Conservation (phyloP, 2,113 vertebrate genomes). For the Taxidea taxus region DNA sequence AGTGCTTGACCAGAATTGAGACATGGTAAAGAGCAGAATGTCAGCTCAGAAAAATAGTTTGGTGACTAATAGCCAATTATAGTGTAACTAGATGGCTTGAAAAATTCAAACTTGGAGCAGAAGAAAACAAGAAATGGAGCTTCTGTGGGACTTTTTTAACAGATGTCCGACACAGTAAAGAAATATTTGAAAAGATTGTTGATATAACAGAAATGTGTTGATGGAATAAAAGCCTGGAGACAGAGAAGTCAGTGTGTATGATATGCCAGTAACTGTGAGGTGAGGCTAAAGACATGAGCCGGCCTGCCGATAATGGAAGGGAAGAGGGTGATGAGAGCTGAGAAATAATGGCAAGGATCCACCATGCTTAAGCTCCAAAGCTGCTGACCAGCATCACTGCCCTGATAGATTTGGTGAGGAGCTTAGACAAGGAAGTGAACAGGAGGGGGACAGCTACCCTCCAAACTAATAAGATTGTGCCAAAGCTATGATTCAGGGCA, state of each 20-base stretch:
- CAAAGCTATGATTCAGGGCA: background rate
- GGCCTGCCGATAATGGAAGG: background rate
- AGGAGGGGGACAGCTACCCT: fast-evolving
- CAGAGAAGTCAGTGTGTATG: background rate
- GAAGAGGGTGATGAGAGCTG: fast-evolving
- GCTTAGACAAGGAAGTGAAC: too few relatives aligned
- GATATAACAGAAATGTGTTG: background rate
- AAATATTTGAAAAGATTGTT: background rate
- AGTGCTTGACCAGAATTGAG: background rate
- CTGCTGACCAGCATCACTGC: background rate
- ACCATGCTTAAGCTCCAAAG: background rate
- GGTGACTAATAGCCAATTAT: background rate
- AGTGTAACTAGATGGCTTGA: background rate
- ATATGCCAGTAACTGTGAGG: background rate
- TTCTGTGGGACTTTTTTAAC: background rate
- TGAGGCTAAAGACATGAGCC: background rate
- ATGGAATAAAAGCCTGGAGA: background rate
- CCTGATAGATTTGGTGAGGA: background rate
- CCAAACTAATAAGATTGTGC: too few relatives aligned
- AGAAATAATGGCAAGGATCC: background rate
- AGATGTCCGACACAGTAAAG: background rate
- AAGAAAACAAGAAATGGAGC: background rate
- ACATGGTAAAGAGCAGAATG: background rate
- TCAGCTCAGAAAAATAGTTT: background rate
- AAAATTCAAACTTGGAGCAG: background rate